Conservation (phyloP, 1,140 invertebrate genomes). For the Microplitis demolitor region DNA sequence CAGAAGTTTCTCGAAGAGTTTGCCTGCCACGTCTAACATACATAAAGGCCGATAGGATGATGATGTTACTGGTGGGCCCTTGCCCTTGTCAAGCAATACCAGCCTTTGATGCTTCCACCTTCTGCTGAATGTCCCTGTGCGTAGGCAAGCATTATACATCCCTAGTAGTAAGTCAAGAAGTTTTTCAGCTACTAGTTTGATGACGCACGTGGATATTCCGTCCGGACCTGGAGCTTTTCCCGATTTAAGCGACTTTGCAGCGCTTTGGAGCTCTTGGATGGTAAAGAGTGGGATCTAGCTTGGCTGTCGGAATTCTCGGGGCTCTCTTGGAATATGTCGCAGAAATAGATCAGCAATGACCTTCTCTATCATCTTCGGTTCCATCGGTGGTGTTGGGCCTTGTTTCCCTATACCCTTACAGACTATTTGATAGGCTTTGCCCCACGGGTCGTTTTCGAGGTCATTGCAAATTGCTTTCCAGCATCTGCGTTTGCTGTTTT, state of each 20-base stretch:
- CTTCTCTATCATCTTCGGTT: background rate
- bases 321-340: background rate
- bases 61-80: background rate
- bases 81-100: slow-evolving; percentile 27
- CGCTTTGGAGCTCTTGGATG: slow-evolving; percentile 21
- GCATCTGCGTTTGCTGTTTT: slow-evolving; percentile 2
- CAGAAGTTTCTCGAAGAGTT: slow-evolving; percentile 34
- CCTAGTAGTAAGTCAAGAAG: background rate
- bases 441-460: slow-evolving; percentile 29
- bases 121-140: background rate
- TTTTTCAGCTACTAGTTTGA: slow-evolving; percentile 21
- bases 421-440: slow-evolving; percentile 29
- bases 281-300: slow-evolving; percentile 1
- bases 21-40: slow-evolving; percentile 32
- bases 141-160: slow-evolving; percentile 18
- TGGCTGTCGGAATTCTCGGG: background rate
- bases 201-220: slow-evolving; percentile 28
- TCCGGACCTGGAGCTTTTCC: slow-evolving; percentile 42
- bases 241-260: slow-evolving; percentile 29
- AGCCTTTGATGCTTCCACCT: slow-evolving; percentile 16
- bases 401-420: background rate
- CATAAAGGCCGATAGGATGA: slow-evolving; percentile 33
- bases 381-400: background rate
- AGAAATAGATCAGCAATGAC: background rate
- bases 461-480: slow-evolving; percentile 27